These are phyloP conservation scores for Neopelma chrysocephalum DNA, from an alignment of 2,797 vertebrate genomes.

Conservation along the genomic window DNA sequence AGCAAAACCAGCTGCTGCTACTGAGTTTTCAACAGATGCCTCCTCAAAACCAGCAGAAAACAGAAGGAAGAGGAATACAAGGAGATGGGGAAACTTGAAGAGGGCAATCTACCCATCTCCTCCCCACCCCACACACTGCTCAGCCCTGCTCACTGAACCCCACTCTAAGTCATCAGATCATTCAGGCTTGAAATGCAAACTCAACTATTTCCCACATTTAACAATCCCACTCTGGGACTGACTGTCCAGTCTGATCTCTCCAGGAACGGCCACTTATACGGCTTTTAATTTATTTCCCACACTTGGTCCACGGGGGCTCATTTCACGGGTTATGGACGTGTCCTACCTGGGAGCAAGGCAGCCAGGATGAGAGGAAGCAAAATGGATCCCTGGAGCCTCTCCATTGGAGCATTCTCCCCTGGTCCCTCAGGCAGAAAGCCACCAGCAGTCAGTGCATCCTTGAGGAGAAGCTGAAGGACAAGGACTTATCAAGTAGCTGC, in stretches of 20 bases:
- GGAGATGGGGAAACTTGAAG: background rate
- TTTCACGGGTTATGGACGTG: accelerated
- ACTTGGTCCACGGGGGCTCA: background rate
- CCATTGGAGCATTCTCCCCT: slow-evolving; percentile 68
- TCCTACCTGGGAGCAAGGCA: slow-evolving; percentile 48
- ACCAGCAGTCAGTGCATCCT: background rate
- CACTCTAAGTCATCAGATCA: background rate
- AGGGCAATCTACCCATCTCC: background rate
- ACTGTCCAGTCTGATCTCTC: background rate
- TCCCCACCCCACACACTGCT: background rate
- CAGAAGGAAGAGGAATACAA: background rate
- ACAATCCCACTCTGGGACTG: background rate
- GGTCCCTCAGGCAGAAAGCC: slow-evolving; percentile 21
- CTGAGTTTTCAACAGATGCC: background rate
- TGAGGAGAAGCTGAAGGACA: background rate
- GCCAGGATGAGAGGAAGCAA: slow-evolving; percentile 31
- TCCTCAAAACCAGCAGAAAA: background rate
- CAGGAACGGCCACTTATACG: background rate
- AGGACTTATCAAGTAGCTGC: background rate
- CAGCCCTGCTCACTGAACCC: background rate
- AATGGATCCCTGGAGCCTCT: background rate
- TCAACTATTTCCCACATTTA: background rate
- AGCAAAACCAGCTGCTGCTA: background rate
- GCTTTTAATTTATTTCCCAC: background rate
- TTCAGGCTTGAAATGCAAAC: background rate